Conservation (phyloP, 1,140 invertebrate species). For the Sweltsa coloradensis region DNA sequence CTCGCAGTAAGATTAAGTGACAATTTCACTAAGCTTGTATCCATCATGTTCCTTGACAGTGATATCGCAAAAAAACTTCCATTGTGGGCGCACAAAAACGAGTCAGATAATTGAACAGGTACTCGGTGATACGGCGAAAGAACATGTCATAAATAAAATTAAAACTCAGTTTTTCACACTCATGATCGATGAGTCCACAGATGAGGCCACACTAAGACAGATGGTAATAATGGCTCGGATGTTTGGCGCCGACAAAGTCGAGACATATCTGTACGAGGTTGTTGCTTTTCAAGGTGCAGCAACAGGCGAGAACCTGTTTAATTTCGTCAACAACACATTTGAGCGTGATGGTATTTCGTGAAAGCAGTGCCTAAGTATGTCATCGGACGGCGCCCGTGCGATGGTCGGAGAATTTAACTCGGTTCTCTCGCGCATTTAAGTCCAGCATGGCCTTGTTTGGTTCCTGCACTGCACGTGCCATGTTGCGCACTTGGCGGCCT, state of each 20-base stretch:
- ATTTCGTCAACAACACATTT: constrained; percentile 3
- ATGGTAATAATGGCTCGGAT: neutral
- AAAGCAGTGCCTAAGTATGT: constrained; percentile 7
- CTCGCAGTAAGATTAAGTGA: neutral
- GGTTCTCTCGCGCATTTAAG: constrained; percentile 1
- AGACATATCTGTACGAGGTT: neutral
- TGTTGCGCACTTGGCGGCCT: constrained; percentile 12
- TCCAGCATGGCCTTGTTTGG: neutral
- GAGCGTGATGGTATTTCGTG: constrained; percentile 2
- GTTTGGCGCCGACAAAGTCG: neutral
- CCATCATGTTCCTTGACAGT: neutral
- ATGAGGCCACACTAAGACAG: neutral
- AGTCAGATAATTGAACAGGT: neutral
- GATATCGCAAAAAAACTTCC: neutral
- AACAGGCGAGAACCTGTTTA: constrained; percentile 1
- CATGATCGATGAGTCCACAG: constrained; percentile 1
- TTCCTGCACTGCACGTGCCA: constrained; percentile 15
- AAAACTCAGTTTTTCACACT: neutral
- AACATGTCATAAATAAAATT: neutral
- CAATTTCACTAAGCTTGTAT: constrained; percentile 1
- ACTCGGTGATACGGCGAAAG: neutral
- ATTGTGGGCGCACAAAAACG: neutral
- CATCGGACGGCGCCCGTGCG: constrained; percentile 7
- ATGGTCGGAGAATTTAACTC: constrained; percentile 10
- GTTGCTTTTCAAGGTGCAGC: neutral